phyloP scores from a whole-genome alignment of 1,140 invertebrate species.

The Nylanderia fulva region DNA sequence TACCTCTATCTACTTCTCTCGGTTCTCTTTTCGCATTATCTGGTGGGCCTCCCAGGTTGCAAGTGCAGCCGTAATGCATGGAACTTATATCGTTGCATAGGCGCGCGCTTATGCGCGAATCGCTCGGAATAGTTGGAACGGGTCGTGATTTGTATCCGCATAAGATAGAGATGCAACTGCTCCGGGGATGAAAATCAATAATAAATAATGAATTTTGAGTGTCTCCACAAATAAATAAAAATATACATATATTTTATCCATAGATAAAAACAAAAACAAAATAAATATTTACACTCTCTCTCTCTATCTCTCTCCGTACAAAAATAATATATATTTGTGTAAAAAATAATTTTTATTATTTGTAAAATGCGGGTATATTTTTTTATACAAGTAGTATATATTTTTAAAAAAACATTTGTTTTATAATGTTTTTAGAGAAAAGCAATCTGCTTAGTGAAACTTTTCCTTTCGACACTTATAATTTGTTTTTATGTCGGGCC shows the following conservation, averaged over 20 bases:
- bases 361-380: too few relatives aligned
- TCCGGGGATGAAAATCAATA: background rate
- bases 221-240: background rate
- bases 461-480: constrained; percentile 6
- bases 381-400: background rate
- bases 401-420: background rate
- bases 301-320: too few relatives aligned
- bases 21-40: constrained; percentile 68
- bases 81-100: constrained; percentile 54
- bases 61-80: constrained; percentile 61
- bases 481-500: background rate
- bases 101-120: constrained; percentile 1
- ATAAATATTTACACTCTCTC: background rate
- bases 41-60: constrained; percentile 69
- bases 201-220: background rate
- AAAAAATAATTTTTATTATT: too few relatives aligned
- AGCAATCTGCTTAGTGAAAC: background rate
- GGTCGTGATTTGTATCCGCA: constrained; percentile 56
- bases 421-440: background rate
- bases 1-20: background rate
- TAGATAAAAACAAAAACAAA: background rate
- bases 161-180: constrained; percentile 23
- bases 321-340: too few relatives aligned
- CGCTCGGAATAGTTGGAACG: constrained; percentile 1
- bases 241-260: background rate